A percentile compares a stretch with the other conserved stretches of the same genome.
Evolutionary conservation across 2,888 invertebrate genomes (phyloP).

Genomic region (Ferdinandea cuprea): DNA sequence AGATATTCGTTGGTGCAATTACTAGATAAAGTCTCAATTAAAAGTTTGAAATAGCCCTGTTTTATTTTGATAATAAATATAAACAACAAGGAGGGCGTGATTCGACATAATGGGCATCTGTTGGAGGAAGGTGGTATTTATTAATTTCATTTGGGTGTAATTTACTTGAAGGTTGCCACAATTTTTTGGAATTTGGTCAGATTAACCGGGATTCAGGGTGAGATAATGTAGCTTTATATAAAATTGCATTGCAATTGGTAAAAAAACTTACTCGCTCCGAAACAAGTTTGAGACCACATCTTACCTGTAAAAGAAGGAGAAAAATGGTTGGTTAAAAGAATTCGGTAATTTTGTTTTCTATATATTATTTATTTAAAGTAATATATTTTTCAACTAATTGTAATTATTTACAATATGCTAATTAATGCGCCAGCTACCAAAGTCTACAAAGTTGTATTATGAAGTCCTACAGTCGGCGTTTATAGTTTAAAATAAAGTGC

Average conservation of each 20-base stretch:
- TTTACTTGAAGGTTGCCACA: constrained; percentile 27
- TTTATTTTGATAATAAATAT: constrained; percentile 8
- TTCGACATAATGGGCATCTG: constrained; percentile 17
- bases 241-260: neutral
- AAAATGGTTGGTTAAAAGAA: too few species aligned
- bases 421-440: too few species aligned
- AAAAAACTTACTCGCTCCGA: constrained; percentile 3
- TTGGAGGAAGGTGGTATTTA: constrained; percentile 25
- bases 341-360: too few species aligned
- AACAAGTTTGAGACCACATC: too few species aligned
- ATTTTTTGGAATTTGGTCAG: constrained; percentile 16
- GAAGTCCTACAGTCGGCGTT: too few species aligned
- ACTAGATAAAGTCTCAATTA: constrained; percentile 54
- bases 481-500: too few species aligned
- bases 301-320: too few species aligned
- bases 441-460: too few species aligned
- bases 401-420: too few species aligned
- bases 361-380: too few species aligned
- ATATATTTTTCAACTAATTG: too few species aligned
- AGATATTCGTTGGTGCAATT: constrained; percentile 33
- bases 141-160: constrained; percentile 1
- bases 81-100: constrained; percentile 22
- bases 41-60: constrained; percentile 14
- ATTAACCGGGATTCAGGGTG: neutral
- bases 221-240: neutral